Conservation (phyloP, 2,888 invertebrate species). For the Noctua comes region DNA sequence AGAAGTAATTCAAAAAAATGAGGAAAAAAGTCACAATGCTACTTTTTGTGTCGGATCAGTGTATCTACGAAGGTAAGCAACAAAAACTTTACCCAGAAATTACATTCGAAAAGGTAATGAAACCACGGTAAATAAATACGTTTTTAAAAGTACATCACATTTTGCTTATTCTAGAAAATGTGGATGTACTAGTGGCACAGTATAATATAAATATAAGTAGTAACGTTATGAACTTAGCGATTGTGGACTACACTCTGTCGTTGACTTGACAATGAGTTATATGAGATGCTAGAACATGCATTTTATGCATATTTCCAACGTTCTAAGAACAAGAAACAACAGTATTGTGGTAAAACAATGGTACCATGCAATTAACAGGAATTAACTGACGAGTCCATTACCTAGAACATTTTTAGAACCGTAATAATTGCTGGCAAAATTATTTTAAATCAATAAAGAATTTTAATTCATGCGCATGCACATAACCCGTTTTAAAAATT, state of each 20-base stretch:
- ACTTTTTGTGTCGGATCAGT: not conserved
- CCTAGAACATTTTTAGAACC: not conserved
- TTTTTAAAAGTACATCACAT: not conserved
- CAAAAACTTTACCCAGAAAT: not conserved
- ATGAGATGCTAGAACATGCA: constrained; percentile 18
- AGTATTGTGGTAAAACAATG: constrained; percentile 8
- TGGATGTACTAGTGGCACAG: not conserved
- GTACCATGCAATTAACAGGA: constrained; percentile 2
- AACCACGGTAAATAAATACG: not conserved
- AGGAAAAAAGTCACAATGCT: not conserved
- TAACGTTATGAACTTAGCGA: constrained; percentile 21
- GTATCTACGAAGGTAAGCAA: not conserved
- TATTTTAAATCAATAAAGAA: not conserved
- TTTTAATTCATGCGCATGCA: constrained; percentile 42
- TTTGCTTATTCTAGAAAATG: constrained; percentile 3
- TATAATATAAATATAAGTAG: not conserved
- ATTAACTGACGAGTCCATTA: constrained; percentile 15
- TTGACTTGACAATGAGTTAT: constrained; percentile 3
- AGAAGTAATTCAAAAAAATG: not conserved
- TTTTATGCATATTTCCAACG: not conserved
- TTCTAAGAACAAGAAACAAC: constrained; percentile 3
- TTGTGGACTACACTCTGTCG: constrained; percentile 9
- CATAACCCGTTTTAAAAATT: constrained; percentile 39
- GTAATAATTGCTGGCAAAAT: not conserved
- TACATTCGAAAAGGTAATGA: constrained; percentile 1